These are phyloP conservation scores for Brachionus asplanchnoidis DNA, from an alignment of 1,140 invertebrate species.

Conservation along the genomic window DNA sequence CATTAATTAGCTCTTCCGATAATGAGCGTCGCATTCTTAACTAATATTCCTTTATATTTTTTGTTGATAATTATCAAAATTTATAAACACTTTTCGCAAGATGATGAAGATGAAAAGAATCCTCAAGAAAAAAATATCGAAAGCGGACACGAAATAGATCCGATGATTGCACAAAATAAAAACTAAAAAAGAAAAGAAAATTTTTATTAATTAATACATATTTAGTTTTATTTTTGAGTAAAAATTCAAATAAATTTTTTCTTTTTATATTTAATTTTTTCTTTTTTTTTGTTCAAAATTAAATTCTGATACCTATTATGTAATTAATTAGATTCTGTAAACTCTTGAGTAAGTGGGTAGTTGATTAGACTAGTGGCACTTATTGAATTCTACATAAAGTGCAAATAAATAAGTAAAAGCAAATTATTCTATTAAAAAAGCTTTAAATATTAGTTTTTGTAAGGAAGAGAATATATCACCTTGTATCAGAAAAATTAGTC, in stretches of 20 bases:
- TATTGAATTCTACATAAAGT: background rate
- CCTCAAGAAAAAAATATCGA: background rate
- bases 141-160: background rate
- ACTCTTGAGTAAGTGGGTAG: background rate
- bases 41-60: conserved; percentile 25
- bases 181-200: background rate
- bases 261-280: background rate
- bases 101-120: background rate
- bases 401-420: background rate
- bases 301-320: background rate
- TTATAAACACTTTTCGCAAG: background rate
- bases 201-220: background rate
- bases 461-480: background rate
- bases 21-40: conserved; percentile 38
- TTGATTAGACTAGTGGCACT: background rate
- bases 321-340: background rate
- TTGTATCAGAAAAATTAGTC: background rate
- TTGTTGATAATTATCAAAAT: background rate
- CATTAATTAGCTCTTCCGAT: conserved; percentile 66
- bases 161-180: background rate
- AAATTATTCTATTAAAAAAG: background rate
- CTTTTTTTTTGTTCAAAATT: background rate
- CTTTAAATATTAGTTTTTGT: background rate
- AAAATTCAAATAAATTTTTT: background rate
- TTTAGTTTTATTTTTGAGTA: background rate